Percentiles rank a stretch among this genome's conserved stretches.
Evolutionary conservation across 2,113 vertebrate species (phyloP).

Genomic region (Xiphophorus maculatus): DNA sequence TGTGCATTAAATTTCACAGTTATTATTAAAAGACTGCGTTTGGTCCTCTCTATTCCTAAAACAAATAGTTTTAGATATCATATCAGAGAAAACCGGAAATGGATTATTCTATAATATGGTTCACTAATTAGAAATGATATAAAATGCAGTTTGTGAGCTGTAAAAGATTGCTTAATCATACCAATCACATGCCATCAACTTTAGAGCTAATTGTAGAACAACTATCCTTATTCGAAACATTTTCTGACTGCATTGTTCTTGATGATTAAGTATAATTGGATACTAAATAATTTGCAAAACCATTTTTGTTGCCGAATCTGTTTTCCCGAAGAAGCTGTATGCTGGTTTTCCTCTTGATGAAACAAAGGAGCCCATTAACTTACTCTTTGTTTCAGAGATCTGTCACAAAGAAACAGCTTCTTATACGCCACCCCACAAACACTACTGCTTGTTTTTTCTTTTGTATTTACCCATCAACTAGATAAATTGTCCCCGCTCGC

Average conservation of each 20-base stretch:
- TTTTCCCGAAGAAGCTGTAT: slow-evolving; percentile 15
- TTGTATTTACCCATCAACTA: not conserved
- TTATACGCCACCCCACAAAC: slow-evolving; percentile 13
- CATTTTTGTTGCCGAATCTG: not conserved
- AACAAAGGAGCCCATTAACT: slow-evolving; percentile 9
- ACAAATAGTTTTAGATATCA: too few species aligned
- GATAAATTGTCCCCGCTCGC: slow-evolving; percentile 37
- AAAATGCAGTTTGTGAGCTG: too few species aligned
- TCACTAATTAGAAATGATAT: too few species aligned
- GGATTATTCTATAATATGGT: too few species aligned
- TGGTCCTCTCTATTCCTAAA: too few species aligned
- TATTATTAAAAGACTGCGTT: too few species aligned
- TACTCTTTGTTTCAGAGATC: slow-evolving; percentile 1
- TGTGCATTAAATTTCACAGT: too few species aligned
- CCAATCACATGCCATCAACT: not conserved
- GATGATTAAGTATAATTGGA: not conserved
- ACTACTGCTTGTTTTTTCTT: slow-evolving; percentile 14
- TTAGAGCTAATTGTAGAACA: too few species aligned
- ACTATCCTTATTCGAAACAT: not conserved
- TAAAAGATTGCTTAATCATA: not conserved
- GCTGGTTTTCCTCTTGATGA: slow-evolving; percentile 19
- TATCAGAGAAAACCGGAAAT: too few species aligned
- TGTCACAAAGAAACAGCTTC: slow-evolving; percentile 17
- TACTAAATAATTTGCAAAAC: not conserved
- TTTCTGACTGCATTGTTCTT: not conserved